These are phyloP conservation scores for Drosophila anomelani DNA, from an alignment of 2,888 invertebrate genomes.

Conservation along the genomic window DNA sequence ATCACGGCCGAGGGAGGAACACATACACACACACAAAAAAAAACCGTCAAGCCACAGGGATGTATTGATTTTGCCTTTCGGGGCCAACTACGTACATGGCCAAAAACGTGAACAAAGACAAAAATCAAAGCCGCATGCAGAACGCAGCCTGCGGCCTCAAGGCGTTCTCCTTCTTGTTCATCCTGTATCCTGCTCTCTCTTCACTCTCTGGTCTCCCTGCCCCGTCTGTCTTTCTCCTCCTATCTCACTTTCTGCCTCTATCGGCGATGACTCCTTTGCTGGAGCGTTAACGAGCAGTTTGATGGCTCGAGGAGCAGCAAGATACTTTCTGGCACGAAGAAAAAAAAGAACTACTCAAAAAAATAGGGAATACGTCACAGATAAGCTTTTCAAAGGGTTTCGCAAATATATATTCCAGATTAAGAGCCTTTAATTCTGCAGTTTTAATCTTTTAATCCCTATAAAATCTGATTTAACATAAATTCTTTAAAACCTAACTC, in stretches of 20 bases:
- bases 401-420: neutral
- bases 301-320: conserved; percentile 28
- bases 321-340: conserved; percentile 6
- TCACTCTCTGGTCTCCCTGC: conserved; percentile 9
- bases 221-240: conserved; percentile 2
- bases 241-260: conserved; percentile 29
- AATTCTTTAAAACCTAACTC: neutral
- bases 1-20: conserved; percentile 27
- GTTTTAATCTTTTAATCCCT: no score
- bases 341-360: conserved; percentile 2
- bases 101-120: conserved; percentile 55
- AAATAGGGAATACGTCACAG: no score
- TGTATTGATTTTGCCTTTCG: conserved; percentile 70
- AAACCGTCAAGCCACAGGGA: conserved; percentile 44
- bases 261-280: conserved; percentile 26
- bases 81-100: conserved; percentile 44
- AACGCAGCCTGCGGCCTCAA: conserved; percentile 59
- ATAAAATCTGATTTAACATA: neutral
- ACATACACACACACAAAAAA: neutral
- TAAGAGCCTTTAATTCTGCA: neutral
- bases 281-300: conserved; percentile 49
- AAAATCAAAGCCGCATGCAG: conserved; percentile 72
- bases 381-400: neutral
- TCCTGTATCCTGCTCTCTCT: conserved; percentile 11
- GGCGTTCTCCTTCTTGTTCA: conserved; percentile 44